A percentile compares a stretch with the other conserved stretches of the same genome.
These are phyloP conservation scores for Dascyllus trimaculatus DNA, from an alignment of 2,113 vertebrate species.

Conservation along the genomic window DNA sequence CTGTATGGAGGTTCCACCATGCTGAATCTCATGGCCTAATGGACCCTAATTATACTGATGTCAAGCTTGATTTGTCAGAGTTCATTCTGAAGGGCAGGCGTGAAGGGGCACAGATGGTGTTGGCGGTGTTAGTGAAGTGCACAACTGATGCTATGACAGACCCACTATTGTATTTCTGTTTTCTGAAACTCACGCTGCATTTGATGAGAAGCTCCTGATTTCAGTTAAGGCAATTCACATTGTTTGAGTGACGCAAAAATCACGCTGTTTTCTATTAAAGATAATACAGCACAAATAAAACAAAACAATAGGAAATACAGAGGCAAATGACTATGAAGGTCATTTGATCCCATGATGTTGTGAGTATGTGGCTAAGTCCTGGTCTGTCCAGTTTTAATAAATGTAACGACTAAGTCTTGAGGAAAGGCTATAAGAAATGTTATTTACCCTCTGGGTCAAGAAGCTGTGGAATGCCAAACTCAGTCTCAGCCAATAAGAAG, in stretches of 20 bases:
- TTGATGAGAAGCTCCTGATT: background rate
- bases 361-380: background rate
- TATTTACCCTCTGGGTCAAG: constrained; percentile 95
- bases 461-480: constrained; percentile 93
- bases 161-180: constrained; percentile 10
- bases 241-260: background rate
- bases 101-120: constrained; percentile 79
- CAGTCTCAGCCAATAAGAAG: constrained; percentile 91
- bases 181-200: background rate
- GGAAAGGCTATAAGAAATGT: constrained; percentile 1
- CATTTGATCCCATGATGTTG: background rate
- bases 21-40: constrained; percentile 72
- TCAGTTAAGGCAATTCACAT: background rate
- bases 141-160: constrained; percentile 55
- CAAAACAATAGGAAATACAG: background rate
- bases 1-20: constrained; percentile 43
- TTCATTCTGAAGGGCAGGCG: constrained; percentile 75
- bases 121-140: constrained; percentile 49
- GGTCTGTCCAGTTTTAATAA: constrained; percentile 14
- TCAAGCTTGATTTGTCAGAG: constrained; percentile 82
- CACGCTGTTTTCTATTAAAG: background rate
- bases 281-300: background rate
- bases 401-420: background rate
- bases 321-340: background rate
- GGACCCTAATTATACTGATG: constrained; percentile 78